Percentiles rank a stretch among this genome's conserved stretches.
These are phyloP conservation scores for Actias luna DNA, from an alignment of 2,888 invertebrate species.

Conservation along the genomic window DNA sequence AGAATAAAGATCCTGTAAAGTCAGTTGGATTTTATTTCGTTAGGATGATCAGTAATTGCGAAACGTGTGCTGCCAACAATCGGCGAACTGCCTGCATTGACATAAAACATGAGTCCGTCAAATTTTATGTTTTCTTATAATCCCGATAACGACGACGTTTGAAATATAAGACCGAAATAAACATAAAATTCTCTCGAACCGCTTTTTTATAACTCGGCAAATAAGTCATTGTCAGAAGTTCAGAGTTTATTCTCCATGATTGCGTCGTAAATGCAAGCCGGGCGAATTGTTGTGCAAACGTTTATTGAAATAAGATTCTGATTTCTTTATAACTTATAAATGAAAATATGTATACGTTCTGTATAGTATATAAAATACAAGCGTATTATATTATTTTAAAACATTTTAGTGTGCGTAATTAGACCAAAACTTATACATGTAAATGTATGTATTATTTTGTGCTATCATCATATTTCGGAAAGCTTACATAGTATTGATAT, in stretches of 20 bases:
- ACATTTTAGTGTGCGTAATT: not conserved
- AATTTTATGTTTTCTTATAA: conserved; percentile 63
- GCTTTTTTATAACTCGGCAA: conserved; percentile 63
- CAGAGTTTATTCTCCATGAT: conserved; percentile 53
- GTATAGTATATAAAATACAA: not conserved
- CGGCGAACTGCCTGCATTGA: conserved; percentile 27
- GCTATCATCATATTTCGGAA: not conserved
- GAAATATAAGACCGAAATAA: conserved; percentile 63
- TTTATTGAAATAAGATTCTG: conserved; percentile 50
- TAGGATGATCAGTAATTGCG: conserved; percentile 2
- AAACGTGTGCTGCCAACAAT: conserved; percentile 10
- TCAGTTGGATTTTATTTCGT: conserved; percentile 21
- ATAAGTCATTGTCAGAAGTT: conserved; percentile 64
- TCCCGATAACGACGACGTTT: conserved; percentile 58
- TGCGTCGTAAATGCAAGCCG: conserved; percentile 52
- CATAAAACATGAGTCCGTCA: conserved; percentile 51
- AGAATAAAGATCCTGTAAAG: conserved; percentile 29
- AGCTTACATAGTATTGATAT: no score
- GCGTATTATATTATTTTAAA: not conserved
- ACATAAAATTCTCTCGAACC: conserved; percentile 55
- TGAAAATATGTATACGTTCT: not conserved
- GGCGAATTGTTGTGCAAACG: conserved; percentile 38
- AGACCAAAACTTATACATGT: not conserved
- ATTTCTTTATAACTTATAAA: conserved; percentile 25
- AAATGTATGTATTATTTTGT: not conserved